Conservation (phyloP, 2,113 vertebrate genomes). For the Ancistrus triradiatus region DNA sequence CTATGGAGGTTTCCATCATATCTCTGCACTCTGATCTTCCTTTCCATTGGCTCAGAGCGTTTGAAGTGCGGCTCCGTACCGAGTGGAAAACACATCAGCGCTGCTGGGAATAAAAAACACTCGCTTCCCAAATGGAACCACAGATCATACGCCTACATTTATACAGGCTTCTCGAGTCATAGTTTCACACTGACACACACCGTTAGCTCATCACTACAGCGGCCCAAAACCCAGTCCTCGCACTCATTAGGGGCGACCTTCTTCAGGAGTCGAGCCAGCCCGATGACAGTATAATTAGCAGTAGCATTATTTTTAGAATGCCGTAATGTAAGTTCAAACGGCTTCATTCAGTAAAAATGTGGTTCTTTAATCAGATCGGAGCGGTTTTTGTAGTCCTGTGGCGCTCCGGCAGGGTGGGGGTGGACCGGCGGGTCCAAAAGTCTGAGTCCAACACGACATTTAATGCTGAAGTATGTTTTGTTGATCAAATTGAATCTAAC, state of each 20-base stretch:
- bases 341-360: neutral
- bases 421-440: no score
- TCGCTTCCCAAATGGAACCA: slow-evolving; percentile 23
- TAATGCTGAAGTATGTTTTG: no score
- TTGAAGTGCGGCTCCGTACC: slow-evolving; percentile 3
- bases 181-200: slow-evolving; percentile 23
- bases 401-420: no score
- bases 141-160: slow-evolving; percentile 30
- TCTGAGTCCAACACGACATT: no score
- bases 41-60: slow-evolving; percentile 25
- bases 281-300: neutral
- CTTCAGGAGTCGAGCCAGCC: neutral
- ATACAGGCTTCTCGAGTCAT: slow-evolving; percentile 4
- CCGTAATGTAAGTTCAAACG: neutral
- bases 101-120: slow-evolving; percentile 34
- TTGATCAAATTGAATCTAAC: no score
- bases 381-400: neutral
- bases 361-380: neutral
- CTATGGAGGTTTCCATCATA: slow-evolving; percentile 13
- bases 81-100: slow-evolving; percentile 38
- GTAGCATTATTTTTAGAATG: neutral
- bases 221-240: neutral
- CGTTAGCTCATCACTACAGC: slow-evolving; percentile 17
- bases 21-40: slow-evolving; percentile 16
- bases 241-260: slow-evolving; percentile 1